These are phyloP conservation scores for Blera fallax DNA, from an alignment of 2,888 invertebrate genomes.

Conservation along the genomic window DNA sequence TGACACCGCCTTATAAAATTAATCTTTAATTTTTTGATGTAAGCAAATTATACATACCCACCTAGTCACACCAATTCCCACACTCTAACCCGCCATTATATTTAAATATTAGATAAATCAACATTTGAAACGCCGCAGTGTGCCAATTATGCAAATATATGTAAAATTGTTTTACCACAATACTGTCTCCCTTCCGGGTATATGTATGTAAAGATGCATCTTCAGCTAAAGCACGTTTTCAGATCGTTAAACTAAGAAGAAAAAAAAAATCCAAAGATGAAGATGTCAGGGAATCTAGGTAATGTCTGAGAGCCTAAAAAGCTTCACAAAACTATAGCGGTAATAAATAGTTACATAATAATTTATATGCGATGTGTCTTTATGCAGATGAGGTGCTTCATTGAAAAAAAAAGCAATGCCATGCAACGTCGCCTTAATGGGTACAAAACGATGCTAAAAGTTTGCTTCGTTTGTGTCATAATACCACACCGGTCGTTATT, in stretches of 20 bases:
- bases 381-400: not conserved
- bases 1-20: not conserved
- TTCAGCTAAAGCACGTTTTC: not conserved
- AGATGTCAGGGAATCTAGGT: not conserved
- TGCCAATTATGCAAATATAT: constrained; percentile 21
- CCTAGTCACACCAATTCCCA: not conserved
- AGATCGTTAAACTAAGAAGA: constrained; percentile 4
- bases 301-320: not conserved
- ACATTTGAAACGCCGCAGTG: not conserved
- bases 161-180: not conserved
- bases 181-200: constrained; percentile 8
- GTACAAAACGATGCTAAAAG: not conserved
- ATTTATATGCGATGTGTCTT: not conserved
- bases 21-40: not conserved
- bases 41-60: not conserved
- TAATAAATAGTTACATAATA: constrained; percentile 11
- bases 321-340: not conserved
- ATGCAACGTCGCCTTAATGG: not conserved
- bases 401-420: not conserved
- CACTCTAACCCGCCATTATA: not conserved
- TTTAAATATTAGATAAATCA: not conserved
- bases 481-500: not conserved
- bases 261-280: not conserved
- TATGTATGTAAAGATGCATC: not conserved
- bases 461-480: not conserved